These are phyloP conservation scores for Phyllostomus discolor DNA, from an alignment of 2,113 vertebrate species.

Conservation along the genomic window DNA sequence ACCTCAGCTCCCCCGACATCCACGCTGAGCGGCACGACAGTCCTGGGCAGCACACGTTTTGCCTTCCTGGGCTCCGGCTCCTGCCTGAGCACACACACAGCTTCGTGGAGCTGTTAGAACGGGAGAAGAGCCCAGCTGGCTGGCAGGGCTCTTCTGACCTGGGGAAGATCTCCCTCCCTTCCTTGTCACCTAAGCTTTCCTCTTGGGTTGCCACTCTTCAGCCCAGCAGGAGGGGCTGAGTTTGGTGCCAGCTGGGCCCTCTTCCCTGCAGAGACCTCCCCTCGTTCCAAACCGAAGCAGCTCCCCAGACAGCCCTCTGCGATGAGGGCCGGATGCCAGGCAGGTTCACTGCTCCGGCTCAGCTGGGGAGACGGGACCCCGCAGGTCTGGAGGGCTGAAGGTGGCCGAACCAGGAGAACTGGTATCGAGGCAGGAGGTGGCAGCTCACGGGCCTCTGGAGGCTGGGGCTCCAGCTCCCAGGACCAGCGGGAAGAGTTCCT, in stretches of 20 bases:
- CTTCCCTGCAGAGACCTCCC: background rate
- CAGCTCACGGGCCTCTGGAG: background rate
- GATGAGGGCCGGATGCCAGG: background rate
- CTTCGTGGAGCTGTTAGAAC: background rate
- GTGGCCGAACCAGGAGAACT: background rate
- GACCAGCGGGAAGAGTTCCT: background rate
- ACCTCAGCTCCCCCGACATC: background rate
- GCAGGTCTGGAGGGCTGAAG: background rate
- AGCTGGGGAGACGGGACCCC: background rate
- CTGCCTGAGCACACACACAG: background rate
- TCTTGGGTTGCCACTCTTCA: background rate
- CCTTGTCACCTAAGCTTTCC: background rate
- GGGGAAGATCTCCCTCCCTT: background rate
- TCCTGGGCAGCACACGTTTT: background rate
- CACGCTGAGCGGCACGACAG: background rate
- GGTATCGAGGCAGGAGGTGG: background rate
- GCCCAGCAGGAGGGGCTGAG: background rate
- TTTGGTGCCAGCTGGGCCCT: background rate
- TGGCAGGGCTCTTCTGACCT: background rate
- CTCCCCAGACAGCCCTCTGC: background rate
- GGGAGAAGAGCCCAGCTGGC: background rate
- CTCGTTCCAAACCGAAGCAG: background rate
- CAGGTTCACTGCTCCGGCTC: background rate
- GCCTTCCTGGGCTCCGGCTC: background rate
- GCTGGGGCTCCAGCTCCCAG: background rate